These are phyloP conservation scores for Aspidiotus destructor DNA, from an alignment of 2,888 invertebrate genomes.

Conservation along the genomic window DNA sequence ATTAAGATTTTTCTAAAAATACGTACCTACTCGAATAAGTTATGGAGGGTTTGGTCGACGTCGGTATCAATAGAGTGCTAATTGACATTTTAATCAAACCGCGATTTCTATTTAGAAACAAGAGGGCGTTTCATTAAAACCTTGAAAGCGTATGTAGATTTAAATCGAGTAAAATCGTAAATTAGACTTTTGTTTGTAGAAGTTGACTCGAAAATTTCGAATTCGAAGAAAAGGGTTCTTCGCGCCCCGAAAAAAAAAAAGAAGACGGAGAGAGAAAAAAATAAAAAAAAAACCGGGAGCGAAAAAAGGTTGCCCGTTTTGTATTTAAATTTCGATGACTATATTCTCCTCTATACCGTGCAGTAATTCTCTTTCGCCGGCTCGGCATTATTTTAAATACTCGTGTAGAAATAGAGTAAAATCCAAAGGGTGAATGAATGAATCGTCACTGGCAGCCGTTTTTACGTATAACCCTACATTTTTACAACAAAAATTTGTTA, in stretches of 20 bases:
- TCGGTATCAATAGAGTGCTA: constrained; percentile 27
- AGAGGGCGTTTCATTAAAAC: constrained; percentile 30
- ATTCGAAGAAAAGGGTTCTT: constrained; percentile 30
- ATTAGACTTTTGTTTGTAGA: constrained; percentile 32
- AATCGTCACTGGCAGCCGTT: too few relatives aligned
- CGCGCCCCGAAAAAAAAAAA: constrained; percentile 11
- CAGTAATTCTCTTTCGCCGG: constrained; percentile 1
- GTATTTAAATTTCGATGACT: constrained; percentile 19
- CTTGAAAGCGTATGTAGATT: constrained; percentile 26
- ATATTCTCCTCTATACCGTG: constrained; percentile 3
- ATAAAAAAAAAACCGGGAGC: too few relatives aligned
- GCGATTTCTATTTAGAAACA: constrained; percentile 27
- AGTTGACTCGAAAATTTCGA: constrained; percentile 30
- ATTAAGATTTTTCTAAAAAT: not conserved
- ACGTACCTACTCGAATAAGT: not conserved
- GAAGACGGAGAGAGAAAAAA: not conserved
- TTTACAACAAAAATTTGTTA: too few relatives aligned
- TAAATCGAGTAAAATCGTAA: constrained; percentile 26
- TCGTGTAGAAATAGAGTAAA: not conserved
- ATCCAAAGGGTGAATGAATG: not conserved
- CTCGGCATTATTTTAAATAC: constrained; percentile 2
- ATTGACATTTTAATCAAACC: constrained; percentile 30
- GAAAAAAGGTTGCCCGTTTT: constrained; percentile 3
- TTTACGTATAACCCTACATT: too few relatives aligned
- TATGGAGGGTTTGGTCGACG: constrained; percentile 1